Conservation (phyloP, 2,888 invertebrate species). For the Erpobdella octoculata region DNA sequence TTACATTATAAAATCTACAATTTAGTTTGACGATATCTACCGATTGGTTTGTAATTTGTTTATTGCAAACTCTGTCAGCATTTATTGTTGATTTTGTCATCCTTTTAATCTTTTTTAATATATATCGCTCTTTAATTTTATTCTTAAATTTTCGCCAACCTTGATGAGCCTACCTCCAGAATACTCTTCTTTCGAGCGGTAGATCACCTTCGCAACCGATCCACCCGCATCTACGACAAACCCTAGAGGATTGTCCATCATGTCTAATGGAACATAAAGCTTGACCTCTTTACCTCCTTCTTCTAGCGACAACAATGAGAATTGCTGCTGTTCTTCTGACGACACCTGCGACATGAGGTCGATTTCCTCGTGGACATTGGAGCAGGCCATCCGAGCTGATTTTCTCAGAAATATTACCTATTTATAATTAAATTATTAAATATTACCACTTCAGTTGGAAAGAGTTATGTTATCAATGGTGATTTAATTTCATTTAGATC, state of each 20-base stretch:
- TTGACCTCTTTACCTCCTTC: background rate
- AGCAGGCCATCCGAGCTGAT: too few relatives aligned
- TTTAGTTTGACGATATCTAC: background rate
- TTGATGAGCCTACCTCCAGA: background rate
- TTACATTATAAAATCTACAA: background rate
- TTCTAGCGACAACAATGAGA: background rate
- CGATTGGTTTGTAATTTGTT: background rate
- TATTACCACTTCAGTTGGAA: too few relatives aligned
- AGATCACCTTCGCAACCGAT: slow-evolving; percentile 11
- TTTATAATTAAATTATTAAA: too few relatives aligned
- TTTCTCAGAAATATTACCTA: too few relatives aligned
- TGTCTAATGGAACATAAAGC: background rate
- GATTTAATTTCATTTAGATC: too few relatives aligned
- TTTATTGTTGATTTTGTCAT: background rate
- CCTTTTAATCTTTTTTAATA: background rate
- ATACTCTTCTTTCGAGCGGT: slow-evolving; percentile 21
- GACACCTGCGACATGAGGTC: too few relatives aligned
- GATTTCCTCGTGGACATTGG: too few relatives aligned
- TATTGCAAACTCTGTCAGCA: background rate
- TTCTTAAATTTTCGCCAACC: too few relatives aligned
- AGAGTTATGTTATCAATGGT: too few relatives aligned
- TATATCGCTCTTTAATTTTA: background rate
- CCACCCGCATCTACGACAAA: slow-evolving; percentile 18
- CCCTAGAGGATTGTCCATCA: slow-evolving; percentile 10
- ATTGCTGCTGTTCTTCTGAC: too few relatives aligned